These are phyloP conservation scores for Hemicrepidius hirtus DNA, from an alignment of 2,888 invertebrate species.

Conservation along the genomic window DNA sequence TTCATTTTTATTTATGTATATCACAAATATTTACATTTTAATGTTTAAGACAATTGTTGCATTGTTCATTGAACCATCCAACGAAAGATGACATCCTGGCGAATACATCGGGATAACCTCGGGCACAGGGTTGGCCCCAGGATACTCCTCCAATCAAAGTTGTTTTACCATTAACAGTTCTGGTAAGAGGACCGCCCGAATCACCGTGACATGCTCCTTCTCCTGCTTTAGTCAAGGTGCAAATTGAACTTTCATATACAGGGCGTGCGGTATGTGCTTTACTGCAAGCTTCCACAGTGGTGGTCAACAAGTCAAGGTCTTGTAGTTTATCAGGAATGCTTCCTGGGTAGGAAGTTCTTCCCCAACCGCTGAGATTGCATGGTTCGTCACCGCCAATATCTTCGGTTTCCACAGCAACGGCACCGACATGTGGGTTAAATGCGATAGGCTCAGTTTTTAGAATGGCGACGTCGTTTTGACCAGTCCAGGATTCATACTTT, in stretches of 20 bases:
- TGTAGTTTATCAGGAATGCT: slow-evolving; percentile 72
- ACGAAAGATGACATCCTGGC: slow-evolving; percentile 68
- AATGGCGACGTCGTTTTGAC: not conserved
- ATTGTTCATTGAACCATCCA: slow-evolving; percentile 66
- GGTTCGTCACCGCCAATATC: slow-evolving; percentile 68
- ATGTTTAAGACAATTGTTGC: not conserved
- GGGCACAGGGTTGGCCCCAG: slow-evolving; percentile 71
- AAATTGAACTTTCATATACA: slow-evolving; percentile 53
- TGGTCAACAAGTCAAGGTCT: slow-evolving; percentile 73
- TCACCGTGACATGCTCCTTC: slow-evolving; percentile 60
- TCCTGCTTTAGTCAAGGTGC: slow-evolving; percentile 58
- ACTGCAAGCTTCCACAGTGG: slow-evolving; percentile 70
- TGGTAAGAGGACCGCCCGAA: slow-evolving; percentile 29
- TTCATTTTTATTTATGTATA: no score
- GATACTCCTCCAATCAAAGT: slow-evolving; percentile 68
- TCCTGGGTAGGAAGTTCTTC: slow-evolving; percentile 49
- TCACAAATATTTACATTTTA: no score
- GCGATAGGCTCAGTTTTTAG: not conserved
- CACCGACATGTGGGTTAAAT: slow-evolving; percentile 41
- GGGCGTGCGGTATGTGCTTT: slow-evolving; percentile 60
- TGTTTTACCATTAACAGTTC: not conserved
- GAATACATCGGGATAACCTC: slow-evolving; percentile 69
- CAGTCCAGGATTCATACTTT: not conserved
- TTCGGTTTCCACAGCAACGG: slow-evolving; percentile 60
- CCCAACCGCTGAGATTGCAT: slow-evolving; percentile 54